Evolutionary conservation across 1,140 invertebrate species (phyloP).

Genomic region (Linepithema humile): DNA sequence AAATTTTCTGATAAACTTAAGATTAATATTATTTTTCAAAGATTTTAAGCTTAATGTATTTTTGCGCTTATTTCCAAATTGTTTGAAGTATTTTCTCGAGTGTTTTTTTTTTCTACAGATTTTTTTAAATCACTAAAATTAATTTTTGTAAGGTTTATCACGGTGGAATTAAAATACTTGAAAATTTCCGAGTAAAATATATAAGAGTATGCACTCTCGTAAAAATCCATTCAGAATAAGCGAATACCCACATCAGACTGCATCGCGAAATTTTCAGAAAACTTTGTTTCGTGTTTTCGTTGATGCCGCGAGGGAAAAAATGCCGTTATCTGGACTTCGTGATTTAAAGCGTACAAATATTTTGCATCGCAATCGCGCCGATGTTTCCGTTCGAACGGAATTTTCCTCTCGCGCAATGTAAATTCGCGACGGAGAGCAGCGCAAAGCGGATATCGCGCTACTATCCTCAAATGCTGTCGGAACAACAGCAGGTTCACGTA

Average conservation of each 20-base stretch:
- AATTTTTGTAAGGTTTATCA: neutral
- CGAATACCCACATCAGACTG: neutral
- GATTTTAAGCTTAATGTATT: neutral
- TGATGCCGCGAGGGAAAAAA: neutral
- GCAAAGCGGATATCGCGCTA: slow-evolving; percentile 19
- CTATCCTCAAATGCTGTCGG: slow-evolving; percentile 6
- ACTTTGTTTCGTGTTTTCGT: neutral
- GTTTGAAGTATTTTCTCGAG: neutral
- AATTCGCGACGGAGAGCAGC: neutral
- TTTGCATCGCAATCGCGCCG: slow-evolving; percentile 23
- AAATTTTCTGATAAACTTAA: too few relatives aligned
- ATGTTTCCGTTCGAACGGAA: slow-evolving; percentile 1
- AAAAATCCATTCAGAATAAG: neutral
- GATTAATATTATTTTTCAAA: too few relatives aligned
- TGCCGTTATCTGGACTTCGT: slow-evolving; percentile 39
- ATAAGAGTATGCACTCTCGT: neutral
- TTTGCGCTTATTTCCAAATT: neutral
- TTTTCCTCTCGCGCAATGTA: slow-evolving; percentile 37
- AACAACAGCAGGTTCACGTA: neutral
- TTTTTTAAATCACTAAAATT: neutral
- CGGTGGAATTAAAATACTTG: neutral
- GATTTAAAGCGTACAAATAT: slow-evolving; percentile 48
- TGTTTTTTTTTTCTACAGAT: neutral
- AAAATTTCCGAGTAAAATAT: neutral
- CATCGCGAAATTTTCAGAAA: slow-evolving; percentile 12